Evolutionary conservation across 2,888 invertebrate species (phyloP).

Genomic region (Boloria euphrosyne): DNA sequence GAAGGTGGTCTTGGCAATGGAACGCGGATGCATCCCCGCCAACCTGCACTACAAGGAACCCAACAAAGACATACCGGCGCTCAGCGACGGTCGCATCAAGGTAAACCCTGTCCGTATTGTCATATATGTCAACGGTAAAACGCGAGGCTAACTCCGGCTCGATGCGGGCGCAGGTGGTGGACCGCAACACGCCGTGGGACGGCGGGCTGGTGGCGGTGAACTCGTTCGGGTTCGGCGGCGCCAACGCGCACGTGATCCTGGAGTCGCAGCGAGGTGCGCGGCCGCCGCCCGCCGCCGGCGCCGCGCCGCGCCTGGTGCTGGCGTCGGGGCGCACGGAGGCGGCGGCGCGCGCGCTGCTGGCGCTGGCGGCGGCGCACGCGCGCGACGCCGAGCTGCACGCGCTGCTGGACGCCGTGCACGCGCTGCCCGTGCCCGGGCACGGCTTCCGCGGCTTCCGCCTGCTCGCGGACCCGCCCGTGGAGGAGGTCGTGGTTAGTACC

Average conservation of each 20-base stretch:
- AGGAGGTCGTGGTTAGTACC: constrained; percentile 40
- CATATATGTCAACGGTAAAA: neutral
- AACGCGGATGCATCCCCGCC: constrained; percentile 92
- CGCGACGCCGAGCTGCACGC: constrained; percentile 89
- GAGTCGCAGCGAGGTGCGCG: constrained; percentile 87
- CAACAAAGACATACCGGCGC: constrained; percentile 95
- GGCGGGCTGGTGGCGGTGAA: constrained; percentile 97
- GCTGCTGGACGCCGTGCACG: constrained; percentile 88
- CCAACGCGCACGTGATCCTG: constrained; percentile 95
- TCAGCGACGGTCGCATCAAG: constrained; percentile 94
- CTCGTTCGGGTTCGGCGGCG: constrained; percentile 99
- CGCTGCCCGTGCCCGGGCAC: constrained; percentile 88
- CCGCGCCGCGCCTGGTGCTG: constrained; percentile 85
- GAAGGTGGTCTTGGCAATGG: constrained; percentile 96
- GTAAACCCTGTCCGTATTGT: constrained; percentile 52
- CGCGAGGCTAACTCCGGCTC: neutral
- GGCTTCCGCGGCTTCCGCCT: constrained; percentile 91
- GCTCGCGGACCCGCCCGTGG: constrained; percentile 75
- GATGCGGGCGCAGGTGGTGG: constrained; percentile 85
- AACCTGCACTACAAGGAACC: constrained; percentile 95
- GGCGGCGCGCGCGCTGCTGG: constrained; percentile 86
- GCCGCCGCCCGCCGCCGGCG: constrained; percentile 62
- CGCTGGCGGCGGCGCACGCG: constrained; percentile 82
- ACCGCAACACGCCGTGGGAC: constrained; percentile 90
- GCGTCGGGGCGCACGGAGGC: constrained; percentile 94